Evolutionary conservation across 2,113 vertebrate species (phyloP).

Genomic region (Notothenia rossii): DNA sequence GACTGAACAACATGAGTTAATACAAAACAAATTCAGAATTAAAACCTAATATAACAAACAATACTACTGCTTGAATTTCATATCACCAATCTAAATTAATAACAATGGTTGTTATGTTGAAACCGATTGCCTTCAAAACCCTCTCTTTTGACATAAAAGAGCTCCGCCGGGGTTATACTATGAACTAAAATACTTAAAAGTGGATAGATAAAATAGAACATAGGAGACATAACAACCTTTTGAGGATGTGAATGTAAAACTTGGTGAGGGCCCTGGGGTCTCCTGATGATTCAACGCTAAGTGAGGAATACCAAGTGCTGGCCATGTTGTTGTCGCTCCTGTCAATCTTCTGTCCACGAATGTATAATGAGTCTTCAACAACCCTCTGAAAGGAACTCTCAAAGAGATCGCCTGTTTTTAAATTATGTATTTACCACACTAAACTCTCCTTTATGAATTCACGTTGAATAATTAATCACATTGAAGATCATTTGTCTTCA

Average conservation of each 20-base stretch:
- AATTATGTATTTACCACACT: constrained; percentile 47
- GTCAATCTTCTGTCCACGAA: constrained; percentile 15
- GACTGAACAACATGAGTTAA: not conserved
- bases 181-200: constrained; percentile 25
- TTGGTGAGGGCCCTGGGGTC: not conserved
- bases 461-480: constrained; percentile 57
- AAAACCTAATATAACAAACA: constrained; percentile 10
- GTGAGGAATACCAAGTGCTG: not conserved
- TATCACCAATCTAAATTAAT: constrained; percentile 3
- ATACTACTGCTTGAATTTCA: constrained; percentile 7
- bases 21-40: too few relatives aligned
- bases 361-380: not conserved
- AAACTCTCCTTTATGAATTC: constrained; percentile 42
- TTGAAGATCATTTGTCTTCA: constrained; percentile 52
- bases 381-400: not conserved
- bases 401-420: constrained; percentile 3
- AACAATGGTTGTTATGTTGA: constrained; percentile 5
- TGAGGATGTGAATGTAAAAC: not conserved
- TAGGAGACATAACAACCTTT: not conserved
- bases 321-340: not conserved
- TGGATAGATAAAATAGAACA: not conserved
- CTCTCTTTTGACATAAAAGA: constrained; percentile 6
- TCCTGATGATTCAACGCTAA: not conserved
- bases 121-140: constrained; percentile 1
- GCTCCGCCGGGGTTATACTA: constrained; percentile 3